Conservation (phyloP, 1,140 invertebrate genomes). For the Procambarus virginalis region DNA sequence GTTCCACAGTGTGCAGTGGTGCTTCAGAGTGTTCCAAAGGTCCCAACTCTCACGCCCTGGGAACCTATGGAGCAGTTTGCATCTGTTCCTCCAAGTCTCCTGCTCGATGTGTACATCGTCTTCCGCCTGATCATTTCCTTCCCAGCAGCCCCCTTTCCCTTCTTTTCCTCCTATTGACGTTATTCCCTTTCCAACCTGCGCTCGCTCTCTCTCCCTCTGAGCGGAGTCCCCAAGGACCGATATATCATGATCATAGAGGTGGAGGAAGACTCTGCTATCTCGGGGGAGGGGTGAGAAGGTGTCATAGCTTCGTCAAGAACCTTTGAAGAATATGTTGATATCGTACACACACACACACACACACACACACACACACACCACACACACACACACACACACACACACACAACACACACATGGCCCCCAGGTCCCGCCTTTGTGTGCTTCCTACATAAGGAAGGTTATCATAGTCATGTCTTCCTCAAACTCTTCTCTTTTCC, state of each 20-base stretch:
- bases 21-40: background rate
- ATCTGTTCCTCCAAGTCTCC: background rate
- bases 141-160: background rate
- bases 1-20: too few species aligned
- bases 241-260: background rate
- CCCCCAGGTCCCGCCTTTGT: too few species aligned
- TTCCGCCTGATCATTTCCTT: background rate
- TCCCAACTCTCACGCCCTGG: background rate
- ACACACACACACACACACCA: too few species aligned
- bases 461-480: too few species aligned
- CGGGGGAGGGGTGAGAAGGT: too few species aligned
- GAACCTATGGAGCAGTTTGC: background rate
- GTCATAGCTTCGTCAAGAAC: too few species aligned
- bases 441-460: too few species aligned
- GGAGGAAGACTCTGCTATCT: too few species aligned
- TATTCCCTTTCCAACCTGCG: background rate
- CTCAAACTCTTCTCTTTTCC: too few species aligned
- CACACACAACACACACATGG: too few species aligned
- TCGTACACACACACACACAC: background rate
- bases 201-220: background rate
- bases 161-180: background rate
- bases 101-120: background rate
- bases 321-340: background rate
- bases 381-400: too few species aligned
- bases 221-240: background rate